Conservation (phyloP, 2,113 vertebrate species). For the Apaloderma vittatum region DNA sequence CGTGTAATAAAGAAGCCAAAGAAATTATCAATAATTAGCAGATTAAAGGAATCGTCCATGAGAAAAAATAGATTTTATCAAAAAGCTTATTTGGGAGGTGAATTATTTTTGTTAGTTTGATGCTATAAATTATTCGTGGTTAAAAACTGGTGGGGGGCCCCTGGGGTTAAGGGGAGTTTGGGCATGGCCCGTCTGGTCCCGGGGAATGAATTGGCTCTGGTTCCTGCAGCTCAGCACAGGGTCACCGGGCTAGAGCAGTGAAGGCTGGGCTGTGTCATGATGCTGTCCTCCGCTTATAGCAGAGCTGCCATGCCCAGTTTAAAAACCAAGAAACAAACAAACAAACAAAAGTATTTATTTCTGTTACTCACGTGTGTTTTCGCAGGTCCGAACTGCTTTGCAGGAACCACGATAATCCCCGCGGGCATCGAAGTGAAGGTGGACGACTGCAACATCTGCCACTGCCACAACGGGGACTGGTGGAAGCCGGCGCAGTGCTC, state of each 20-base stretch:
- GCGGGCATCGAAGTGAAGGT: slow-evolving; percentile 99
- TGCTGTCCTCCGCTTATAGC: background rate
- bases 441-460: slow-evolving; percentile 99
- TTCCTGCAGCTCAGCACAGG: background rate
- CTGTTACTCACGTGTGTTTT: background rate
- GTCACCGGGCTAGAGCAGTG: background rate
- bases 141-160: background rate
- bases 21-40: background rate
- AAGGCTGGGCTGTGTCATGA: background rate
- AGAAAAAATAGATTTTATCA: slow-evolving; percentile 34
- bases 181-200: rapidly evolving
- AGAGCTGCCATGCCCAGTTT: background rate
- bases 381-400: slow-evolving; percentile 99
- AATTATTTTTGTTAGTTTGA: slow-evolving; percentile 50
- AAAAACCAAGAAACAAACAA: background rate
- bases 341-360: background rate
- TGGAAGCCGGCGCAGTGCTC: slow-evolving; percentile 98
- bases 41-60: slow-evolving; percentile 57
- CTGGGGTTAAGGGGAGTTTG: background rate
- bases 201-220: background rate
- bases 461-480: slow-evolving; percentile 99
- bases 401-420: slow-evolving; percentile 97
- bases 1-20: background rate
- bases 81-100: slow-evolving; percentile 56
- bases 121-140: slow-evolving; percentile 42